Conservation (phyloP, 2,113 vertebrate genomes). For the Dunckerocampus dactyliophorus region DNA sequence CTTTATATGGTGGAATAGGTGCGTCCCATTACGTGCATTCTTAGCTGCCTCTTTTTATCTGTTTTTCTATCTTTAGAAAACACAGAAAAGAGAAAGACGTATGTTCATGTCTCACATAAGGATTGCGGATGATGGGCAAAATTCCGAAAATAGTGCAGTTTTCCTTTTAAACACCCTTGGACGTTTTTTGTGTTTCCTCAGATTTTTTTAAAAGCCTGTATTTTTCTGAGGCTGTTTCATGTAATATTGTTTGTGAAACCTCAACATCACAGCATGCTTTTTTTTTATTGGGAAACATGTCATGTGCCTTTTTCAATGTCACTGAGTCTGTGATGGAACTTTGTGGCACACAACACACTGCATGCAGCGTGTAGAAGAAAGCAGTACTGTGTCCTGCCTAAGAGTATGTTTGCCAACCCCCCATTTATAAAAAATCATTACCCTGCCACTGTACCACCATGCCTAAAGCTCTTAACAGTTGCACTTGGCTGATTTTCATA, state of each 20-base stretch:
- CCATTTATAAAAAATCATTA: conserved; percentile 25
- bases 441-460: conserved; percentile 17
- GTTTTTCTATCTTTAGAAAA: too few species aligned
- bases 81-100: too few species aligned
- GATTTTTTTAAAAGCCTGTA: too few species aligned
- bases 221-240: background rate
- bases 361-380: conserved; percentile 13
- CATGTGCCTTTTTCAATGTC: background rate
- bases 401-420: conserved; percentile 12
- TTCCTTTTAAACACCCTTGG: background rate
- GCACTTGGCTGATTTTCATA: conserved; percentile 38
- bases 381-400: conserved; percentile 10
- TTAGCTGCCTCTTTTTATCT: too few species aligned
- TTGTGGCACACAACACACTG: background rate
- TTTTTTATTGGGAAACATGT: background rate
- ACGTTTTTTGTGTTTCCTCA: background rate
- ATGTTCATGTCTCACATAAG: too few species aligned
- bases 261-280: background rate
- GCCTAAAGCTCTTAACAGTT: conserved; percentile 29
- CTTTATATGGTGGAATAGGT: too few species aligned
- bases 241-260: too few species aligned
- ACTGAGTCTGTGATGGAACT: background rate
- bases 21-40: too few species aligned
- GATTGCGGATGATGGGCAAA: too few species aligned
- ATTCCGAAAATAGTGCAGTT: too few species aligned